Evolutionary conservation across 2,113 vertebrate species (phyloP), one percentile per base, ranked within the genome.

Genomic region (Gila orcuttii): DNA sequence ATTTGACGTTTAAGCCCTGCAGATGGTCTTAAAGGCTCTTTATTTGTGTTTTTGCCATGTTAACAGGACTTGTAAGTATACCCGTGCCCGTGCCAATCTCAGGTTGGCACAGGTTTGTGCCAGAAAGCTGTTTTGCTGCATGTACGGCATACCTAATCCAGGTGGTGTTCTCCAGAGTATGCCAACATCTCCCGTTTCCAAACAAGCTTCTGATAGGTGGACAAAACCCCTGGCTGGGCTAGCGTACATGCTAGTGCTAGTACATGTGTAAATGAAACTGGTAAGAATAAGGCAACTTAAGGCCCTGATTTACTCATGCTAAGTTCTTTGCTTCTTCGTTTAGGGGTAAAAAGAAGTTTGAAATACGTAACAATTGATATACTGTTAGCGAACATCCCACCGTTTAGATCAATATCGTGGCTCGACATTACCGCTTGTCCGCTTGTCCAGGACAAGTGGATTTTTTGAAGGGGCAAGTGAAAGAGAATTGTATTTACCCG

Each of bases 131-230:
- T 92, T 92, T 85, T 90, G 91, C 93, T 88, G 84, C 79, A 84
- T 88, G 92, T 89, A 92, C 90, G 91, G 89, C 93, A 91, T 91
- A 91, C 88, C 89, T 88, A 86, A 92, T 94, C 93, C 94, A 94
- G 93, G 93, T 94, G 94, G 90, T 90, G 85, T 84, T 78, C 84
- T 90, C 82, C 83, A 86, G 86, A 85, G 83, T 88, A 82, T 84
- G 88, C 87, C 88, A 88, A 92, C 89, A 89, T 91, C 92, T 91
- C 91, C 90, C 91, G 89, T 91, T 92, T 92, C 90, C 85, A 90
- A 92, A 86, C 90, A 90, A 66, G 79, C 86, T 89, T 90, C 45
- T 87, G 68, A 79, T 84, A 89, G 88, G 90, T 91, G 90, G 87
- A 50, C 89, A 92, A 89, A 91, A 90, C 88, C 85, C 85, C 86